These are phyloP conservation scores for Pangasianodon hypophthalmus DNA, from an alignment of 2,113 vertebrate genomes.

Conservation along the genomic window DNA sequence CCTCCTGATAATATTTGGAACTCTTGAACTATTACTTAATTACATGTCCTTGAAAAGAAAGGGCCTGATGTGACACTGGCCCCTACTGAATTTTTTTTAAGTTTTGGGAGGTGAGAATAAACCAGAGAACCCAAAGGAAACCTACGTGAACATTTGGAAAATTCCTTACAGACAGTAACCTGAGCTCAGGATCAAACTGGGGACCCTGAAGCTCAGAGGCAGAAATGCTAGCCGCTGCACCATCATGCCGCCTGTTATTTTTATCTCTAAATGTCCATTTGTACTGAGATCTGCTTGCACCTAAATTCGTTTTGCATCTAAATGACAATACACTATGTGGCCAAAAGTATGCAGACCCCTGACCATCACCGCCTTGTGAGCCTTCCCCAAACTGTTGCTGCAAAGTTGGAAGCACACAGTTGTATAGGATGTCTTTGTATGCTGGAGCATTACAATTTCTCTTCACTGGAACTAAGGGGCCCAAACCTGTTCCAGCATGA, in stretches of 20 bases:
- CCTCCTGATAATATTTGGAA: not conserved
- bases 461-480: not conserved
- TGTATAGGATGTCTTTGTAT: not conserved
- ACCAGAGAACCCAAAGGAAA: not conserved
- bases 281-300: not conserved
- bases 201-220: not conserved
- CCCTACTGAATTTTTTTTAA: not conserved
- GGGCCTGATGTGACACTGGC: not conserved
- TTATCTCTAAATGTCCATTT: not conserved
- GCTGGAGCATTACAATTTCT: not conserved
- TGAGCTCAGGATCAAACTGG: not conserved
- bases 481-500: not conserved
- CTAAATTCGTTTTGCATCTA: not conserved
- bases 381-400: not conserved
- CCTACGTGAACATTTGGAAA: not conserved
- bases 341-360: not conserved
- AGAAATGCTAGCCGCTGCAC: not conserved
- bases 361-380: not conserved
- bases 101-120: not conserved
- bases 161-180: not conserved
- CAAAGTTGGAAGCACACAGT: not conserved
- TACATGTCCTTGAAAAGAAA: not conserved
- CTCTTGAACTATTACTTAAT: not conserved
- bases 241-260: not conserved
- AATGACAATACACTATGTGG: too few species aligned